phyloP scores from a whole-genome alignment of 1,140 invertebrate genomes.

The Tigriopus japonicus region DNA sequence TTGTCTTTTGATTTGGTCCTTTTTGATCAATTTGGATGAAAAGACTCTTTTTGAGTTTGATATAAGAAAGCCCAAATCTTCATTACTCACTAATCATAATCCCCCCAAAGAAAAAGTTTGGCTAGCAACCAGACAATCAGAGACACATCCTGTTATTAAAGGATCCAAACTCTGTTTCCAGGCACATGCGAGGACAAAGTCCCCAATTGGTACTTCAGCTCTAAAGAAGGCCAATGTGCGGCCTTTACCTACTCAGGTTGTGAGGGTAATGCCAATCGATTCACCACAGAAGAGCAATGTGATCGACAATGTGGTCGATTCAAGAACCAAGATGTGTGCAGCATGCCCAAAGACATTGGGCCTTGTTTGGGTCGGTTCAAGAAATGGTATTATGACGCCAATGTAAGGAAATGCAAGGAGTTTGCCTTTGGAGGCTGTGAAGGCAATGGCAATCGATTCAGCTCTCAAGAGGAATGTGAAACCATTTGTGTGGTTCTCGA shows the following conservation, averaged over 20 bases:
- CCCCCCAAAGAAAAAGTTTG: no score
- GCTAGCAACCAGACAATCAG: no score
- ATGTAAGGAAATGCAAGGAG: conserved; percentile 43
- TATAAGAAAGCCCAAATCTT: no score
- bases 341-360: conserved; percentile 42
- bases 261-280: conserved; percentile 56
- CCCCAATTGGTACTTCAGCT: conserved; percentile 54
- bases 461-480: conserved; percentile 59
- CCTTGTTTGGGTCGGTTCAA: conserved; percentile 27
- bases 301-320: conserved; percentile 58
- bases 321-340: conserved; percentile 34
- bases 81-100: no score
- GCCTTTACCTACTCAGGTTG: conserved; percentile 41
- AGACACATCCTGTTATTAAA: no score
- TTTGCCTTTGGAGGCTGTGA: conserved; percentile 54
- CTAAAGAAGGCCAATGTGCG: conserved; percentile 24
- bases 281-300: conserved; percentile 53
- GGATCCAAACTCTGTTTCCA: background rate
- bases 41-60: no score
- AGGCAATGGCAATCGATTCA: conserved; percentile 65
- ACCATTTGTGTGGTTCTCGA: conserved; percentile 58
- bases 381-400: conserved; percentile 68
- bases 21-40: no score
- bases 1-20: no score
- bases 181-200: conserved; percentile 44